Percentiles rank a stretch among this genome's conserved stretches.
These are phyloP conservation scores for Atta colombica DNA, from an alignment of 1,140 invertebrate species.

Conservation along the genomic window DNA sequence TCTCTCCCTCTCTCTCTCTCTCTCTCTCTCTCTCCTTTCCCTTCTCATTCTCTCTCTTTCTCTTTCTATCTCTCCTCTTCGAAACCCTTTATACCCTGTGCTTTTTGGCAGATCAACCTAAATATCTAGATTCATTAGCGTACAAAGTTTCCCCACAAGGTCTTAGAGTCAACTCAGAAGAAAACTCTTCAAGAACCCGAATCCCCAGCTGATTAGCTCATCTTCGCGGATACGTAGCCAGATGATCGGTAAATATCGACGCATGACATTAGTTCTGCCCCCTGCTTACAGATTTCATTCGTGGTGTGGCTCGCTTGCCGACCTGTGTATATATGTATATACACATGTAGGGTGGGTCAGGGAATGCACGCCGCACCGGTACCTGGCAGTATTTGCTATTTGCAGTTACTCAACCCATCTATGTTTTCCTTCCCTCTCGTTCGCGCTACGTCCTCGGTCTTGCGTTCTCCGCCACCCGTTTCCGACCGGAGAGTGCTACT, in stretches of 20 bases:
- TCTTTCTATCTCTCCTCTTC: neutral
- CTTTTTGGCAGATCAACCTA: constrained; percentile 55
- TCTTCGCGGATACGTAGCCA: constrained; percentile 52
- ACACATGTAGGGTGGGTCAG: constrained; percentile 32
- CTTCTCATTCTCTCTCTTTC: neutral
- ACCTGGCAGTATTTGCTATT: constrained; percentile 75
- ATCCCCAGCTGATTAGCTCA: constrained; percentile 61
- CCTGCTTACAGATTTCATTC: constrained; percentile 71
- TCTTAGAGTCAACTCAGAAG: constrained; percentile 25
- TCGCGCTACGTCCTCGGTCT: constrained; percentile 4
- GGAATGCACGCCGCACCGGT: constrained; percentile 64
- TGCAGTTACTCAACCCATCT: constrained; percentile 74
- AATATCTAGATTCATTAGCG: constrained; percentile 68
- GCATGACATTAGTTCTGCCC: constrained; percentile 41
- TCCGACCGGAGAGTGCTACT: neutral
- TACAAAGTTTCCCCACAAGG: constrained; percentile 63
- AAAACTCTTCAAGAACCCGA: neutral
- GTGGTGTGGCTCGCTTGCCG: constrained; percentile 50
- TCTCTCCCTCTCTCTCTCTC: neutral
- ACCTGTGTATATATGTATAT: constrained; percentile 70
- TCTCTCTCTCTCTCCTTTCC: too few species aligned
- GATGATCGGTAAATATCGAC: constrained; percentile 70
- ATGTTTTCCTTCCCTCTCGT: constrained; percentile 55
- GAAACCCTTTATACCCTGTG: constrained; percentile 24
- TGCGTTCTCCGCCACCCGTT: neutral